Conservation (phyloP, 2,797 vertebrate species). For the Rhynchonycteris naso region DNA sequence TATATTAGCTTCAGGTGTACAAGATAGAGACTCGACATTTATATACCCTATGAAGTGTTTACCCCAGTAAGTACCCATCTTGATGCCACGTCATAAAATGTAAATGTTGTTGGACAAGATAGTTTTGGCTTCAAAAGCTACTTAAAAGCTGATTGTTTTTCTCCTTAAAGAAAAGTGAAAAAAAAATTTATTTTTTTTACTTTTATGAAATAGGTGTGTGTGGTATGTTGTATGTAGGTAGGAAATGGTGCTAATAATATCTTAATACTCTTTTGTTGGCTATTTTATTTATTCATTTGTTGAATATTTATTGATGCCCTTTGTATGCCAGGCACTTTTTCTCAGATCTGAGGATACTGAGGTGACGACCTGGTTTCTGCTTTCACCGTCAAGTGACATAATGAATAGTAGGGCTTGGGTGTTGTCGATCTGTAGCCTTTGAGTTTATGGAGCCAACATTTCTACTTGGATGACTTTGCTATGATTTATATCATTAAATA, state of each 20-base stretch:
- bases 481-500: background rate
- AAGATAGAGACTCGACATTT: background rate
- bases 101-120: background rate
- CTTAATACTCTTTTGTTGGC: background rate
- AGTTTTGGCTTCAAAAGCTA: slow-evolving; percentile 30
- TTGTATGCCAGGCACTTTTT: slow-evolving; percentile 1
- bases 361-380: background rate
- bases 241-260: background rate
- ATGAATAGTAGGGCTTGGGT: background rate
- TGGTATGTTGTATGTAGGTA: background rate
- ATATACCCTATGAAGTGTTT: background rate
- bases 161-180: background rate
- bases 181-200: background rate
- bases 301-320: background rate
- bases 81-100: background rate
- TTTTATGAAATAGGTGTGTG: background rate
- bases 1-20: background rate
- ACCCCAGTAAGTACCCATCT: background rate
- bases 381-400: background rate
- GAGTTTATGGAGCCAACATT: background rate
- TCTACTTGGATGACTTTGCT: background rate
- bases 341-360: background rate
- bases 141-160: slow-evolving; percentile 10
- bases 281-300: background rate
- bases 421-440: background rate